Conservation (phyloP, 2,113 vertebrate genomes). For the Trichomycterus rosablanca region DNA sequence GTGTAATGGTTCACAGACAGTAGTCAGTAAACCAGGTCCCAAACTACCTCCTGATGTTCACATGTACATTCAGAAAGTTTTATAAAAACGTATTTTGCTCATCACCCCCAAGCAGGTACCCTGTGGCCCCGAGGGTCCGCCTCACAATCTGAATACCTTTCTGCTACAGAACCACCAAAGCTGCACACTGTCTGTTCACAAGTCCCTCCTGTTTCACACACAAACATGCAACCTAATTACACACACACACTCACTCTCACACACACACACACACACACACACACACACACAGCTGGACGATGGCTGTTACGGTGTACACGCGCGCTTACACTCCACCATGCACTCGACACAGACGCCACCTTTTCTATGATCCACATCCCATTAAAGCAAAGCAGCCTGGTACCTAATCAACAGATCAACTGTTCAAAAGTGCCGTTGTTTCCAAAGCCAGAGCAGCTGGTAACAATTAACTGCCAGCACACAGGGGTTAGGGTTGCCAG, state of each 20-base stretch:
- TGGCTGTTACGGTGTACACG: constrained; percentile 33
- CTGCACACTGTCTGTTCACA: too few species aligned
- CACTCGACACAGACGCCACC: constrained; percentile 64
- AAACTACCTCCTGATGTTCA: too few species aligned
- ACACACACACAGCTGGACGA: constrained; percentile 36
- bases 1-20: too few species aligned
- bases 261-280: constrained; percentile 14
- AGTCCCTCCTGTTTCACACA: too few species aligned
- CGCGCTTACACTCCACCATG: constrained; percentile 31
- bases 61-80: too few species aligned
- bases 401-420: constrained; percentile 65
- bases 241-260: constrained; percentile 22
- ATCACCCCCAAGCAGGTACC: too few species aligned
- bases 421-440: constrained; percentile 72
- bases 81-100: too few species aligned
- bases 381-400: constrained; percentile 57
- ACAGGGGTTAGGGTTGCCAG: constrained; percentile 56
- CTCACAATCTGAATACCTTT: too few species aligned
- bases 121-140: too few species aligned
- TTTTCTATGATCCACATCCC: constrained; percentile 64
- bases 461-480: constrained; percentile 67
- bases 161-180: too few species aligned
- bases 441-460: constrained; percentile 61
- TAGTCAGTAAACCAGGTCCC: too few species aligned
- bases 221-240: constrained; percentile 18